Evolutionary conservation across 1,140 invertebrate genomes (phyloP).

Genomic region (Caenorhabditis tropicalis): DNA sequence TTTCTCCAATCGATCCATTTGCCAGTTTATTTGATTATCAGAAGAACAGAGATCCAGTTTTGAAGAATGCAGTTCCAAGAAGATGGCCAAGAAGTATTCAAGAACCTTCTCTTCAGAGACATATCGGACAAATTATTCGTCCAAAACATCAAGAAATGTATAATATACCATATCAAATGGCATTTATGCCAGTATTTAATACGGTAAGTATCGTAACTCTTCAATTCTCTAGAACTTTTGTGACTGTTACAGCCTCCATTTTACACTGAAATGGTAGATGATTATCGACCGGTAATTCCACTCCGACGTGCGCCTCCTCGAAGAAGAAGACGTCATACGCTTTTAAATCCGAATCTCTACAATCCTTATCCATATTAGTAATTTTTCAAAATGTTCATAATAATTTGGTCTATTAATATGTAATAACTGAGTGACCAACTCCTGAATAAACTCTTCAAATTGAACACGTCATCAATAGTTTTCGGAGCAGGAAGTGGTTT

Average conservation of each 20-base stretch:
- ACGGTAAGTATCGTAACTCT: neutral
- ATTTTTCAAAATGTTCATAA: slow-evolving; percentile 1
- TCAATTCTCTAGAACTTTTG: neutral
- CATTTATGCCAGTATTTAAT: neutral
- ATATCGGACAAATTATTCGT: neutral
- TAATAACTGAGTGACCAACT: slow-evolving; percentile 14
- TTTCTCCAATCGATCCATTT: slow-evolving; percentile 55
- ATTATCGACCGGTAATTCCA: neutral
- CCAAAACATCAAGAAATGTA: neutral
- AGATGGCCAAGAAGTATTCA: slow-evolving; percentile 15
- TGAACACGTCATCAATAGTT: slow-evolving; percentile 19
- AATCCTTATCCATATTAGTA: neutral
- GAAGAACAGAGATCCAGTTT: neutral
- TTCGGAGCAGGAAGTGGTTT: slow-evolving; percentile 20
- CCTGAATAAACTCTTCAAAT: slow-evolving; percentile 25
- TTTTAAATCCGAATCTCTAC: neutral
- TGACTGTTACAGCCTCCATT: slow-evolving; percentile 13
- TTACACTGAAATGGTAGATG: neutral
- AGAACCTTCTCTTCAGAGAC: neutral
- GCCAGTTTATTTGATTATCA: slow-evolving; percentile 45
- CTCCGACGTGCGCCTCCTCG: neutral
- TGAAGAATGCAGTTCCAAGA: neutral
- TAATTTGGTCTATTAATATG: neutral
- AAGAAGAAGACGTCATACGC: neutral
- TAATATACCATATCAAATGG: neutral